Evolutionary conservation across 2,888 invertebrate genomes (phyloP).

Genomic region (Meliscaeva auricollis): DNA sequence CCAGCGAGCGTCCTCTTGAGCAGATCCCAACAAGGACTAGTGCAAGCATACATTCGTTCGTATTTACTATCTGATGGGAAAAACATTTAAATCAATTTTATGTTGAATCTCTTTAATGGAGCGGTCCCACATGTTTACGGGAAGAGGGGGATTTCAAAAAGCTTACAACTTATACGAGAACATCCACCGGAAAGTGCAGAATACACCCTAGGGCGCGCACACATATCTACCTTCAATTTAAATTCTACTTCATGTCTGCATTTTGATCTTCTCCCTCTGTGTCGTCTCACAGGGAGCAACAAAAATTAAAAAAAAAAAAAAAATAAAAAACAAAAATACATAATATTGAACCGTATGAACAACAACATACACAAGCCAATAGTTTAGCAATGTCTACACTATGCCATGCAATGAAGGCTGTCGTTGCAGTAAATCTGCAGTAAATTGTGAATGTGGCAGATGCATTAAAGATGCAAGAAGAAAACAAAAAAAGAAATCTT

Average conservation of each 20-base stretch:
- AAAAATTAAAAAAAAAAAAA: background rate
- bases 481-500: constrained; percentile 9
- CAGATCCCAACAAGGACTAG: constrained; percentile 3
- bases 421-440: constrained; percentile 53
- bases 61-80: constrained; percentile 51
- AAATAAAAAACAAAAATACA: background rate
- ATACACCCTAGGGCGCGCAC: background rate
- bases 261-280: constrained; percentile 1
- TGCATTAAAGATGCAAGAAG: constrained; percentile 52
- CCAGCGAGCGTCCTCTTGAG: background rate
- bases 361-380: constrained; percentile 42
- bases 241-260: constrained; percentile 46
- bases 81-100: constrained; percentile 66
- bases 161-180: constrained; percentile 27
- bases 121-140: constrained; percentile 36
- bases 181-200: constrained; percentile 18
- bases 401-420: constrained; percentile 37
- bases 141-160: constrained; percentile 4
- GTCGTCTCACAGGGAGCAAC: background rate
- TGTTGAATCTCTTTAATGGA: constrained; percentile 22
- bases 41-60: constrained; percentile 33
- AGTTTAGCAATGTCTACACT: constrained; percentile 37
- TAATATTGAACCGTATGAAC: background rate
- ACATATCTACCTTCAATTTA: constrained; percentile 24
- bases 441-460: constrained; percentile 61